These are phyloP conservation scores for Drosophila tristis DNA, from an alignment of 1,140 invertebrate genomes.

Conservation along the genomic window DNA sequence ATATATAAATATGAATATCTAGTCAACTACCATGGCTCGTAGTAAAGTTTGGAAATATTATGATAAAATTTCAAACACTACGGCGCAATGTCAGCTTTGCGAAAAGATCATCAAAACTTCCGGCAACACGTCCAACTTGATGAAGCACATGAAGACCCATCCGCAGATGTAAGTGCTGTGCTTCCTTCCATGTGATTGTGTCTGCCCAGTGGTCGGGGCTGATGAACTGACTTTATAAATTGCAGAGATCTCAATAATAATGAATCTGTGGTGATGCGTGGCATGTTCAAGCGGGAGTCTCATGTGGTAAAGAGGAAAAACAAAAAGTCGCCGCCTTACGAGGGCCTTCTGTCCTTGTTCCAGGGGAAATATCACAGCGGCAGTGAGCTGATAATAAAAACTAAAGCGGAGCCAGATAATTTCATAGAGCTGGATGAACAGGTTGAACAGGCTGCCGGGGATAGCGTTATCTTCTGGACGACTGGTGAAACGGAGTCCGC, in stretches of 20 bases:
- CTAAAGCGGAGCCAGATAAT: slow-evolving; percentile 6
- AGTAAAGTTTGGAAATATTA: slow-evolving; percentile 65
- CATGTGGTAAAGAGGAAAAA: not conserved
- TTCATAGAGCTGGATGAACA: no score
- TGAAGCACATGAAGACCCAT: slow-evolving; percentile 61
- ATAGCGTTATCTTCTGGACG: no score
- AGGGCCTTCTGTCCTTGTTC: not conserved
- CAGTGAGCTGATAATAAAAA: slow-evolving; percentile 18
- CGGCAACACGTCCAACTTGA: slow-evolving; percentile 54
- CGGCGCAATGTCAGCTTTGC: slow-evolving; percentile 53
- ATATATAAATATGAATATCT: no score
- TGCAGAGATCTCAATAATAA: slow-evolving; percentile 53
- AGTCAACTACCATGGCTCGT: slow-evolving; percentile 36
- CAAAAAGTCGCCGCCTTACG: no score
- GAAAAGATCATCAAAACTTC: slow-evolving; percentile 56
- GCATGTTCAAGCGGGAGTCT: slow-evolving; percentile 41
- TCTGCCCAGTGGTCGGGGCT: no score
- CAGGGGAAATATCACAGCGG: not conserved
- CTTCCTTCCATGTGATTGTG: no score
- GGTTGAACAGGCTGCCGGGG: no score
- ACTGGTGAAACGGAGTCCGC: slow-evolving; percentile 5
- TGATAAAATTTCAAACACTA: slow-evolving; percentile 43
- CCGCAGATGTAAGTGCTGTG: slow-evolving; percentile 47
- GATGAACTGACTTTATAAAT: slow-evolving; percentile 1
- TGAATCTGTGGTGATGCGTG: slow-evolving; percentile 46